Base-by-base conservation (phyloP, 92 coral and sea anemone species). In the Zoanthus gigantus region DNA sequence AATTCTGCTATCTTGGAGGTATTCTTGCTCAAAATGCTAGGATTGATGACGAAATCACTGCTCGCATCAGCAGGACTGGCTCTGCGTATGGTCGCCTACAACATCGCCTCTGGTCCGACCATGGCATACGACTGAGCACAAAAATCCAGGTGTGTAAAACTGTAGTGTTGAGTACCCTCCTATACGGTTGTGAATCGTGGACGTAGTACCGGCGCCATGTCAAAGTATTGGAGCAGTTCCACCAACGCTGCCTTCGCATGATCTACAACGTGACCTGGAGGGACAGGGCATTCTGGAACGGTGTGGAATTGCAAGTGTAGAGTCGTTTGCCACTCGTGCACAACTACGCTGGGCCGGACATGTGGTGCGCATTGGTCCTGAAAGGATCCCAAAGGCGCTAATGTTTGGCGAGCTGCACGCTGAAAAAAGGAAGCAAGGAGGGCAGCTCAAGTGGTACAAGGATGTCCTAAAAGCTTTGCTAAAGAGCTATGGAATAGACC, bases 11-110 rank as follows among this genome's bases (percentile, higher is more conserved):
- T 23, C 23, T 23, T 23, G 23, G 23, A 23, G 23, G 23, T 23
- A 23, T 23, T 23, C 23, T 18, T 67, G 72, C 34, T n/a, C 72
- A 67, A 34, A 67, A 67, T 67, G 72, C 72, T 67, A 67, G 29
- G 34, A 67, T 67, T 34, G 72, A 67, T 34, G 72, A 11, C 72
- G 72, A 67, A 67, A 67, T 67, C 72, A 6, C 72, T 5, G 72
- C 72, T n/a, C 72, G 72, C 34, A 67, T 67, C 6, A 4, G 72
- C 3, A 67, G 29, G 72, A 4, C 34, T 67, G 29, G 58, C 23
- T 53, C 58, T 53, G 7, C 58, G 23, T 23, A 23, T 23, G 23
- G 23, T 23, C 23, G 23, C 23, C 23, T 23, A 23, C 23, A 23
- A 23, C 44, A 67, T 34, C 72, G 34, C 72, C 11, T 67, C 72